phyloP scores from a whole-genome alignment of 1,140 invertebrate species.

The Diorhabda elongata region DNA sequence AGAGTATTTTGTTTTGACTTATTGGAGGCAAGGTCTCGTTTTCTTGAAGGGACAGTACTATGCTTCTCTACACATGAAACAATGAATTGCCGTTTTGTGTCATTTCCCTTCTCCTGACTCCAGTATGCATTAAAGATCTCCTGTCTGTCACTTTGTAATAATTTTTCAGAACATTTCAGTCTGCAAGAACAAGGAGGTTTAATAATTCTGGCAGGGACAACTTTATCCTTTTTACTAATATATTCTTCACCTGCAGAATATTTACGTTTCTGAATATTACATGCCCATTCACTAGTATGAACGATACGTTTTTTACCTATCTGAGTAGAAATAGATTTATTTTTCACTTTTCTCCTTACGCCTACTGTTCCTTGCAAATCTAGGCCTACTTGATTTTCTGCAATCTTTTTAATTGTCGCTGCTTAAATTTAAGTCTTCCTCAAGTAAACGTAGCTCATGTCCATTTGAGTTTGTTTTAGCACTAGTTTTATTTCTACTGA shows the following conservation, averaged over 20 bases:
- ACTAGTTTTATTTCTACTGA: too few relatives aligned
- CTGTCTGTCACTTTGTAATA: conserved; percentile 5
- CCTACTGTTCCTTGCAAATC: too few relatives aligned
- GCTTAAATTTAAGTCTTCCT: conserved; percentile 7
- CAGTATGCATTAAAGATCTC: conserved; percentile 11
- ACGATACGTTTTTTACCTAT: too few relatives aligned
- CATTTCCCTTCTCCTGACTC: conserved; percentile 5
- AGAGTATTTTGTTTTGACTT: conserved; percentile 17
- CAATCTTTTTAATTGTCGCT: too few relatives aligned
- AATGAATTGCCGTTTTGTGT: conserved; percentile 15
- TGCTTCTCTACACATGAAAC: conserved; percentile 8
- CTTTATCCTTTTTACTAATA: conserved; percentile 15
- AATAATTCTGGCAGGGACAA: conserved; percentile 13
- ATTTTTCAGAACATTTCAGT: conserved; percentile 13
- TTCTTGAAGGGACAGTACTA: conserved; percentile 16
- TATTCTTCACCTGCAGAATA: conserved; percentile 17
- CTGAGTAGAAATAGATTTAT: too few relatives aligned
- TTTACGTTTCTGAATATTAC: conserved; percentile 16
- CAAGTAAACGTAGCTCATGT: conserved; percentile 5
- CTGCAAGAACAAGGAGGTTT: conserved; percentile 16
- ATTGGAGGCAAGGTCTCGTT: conserved; percentile 13
- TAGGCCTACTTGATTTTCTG: too few relatives aligned
- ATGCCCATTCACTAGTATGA: conserved; percentile 9
- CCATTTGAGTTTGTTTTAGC: too few relatives aligned
- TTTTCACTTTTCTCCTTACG: too few relatives aligned